These are phyloP conservation scores for Hypolimnas misippus DNA, from an alignment of 2,888 invertebrate genomes.

Conservation along the genomic window DNA sequence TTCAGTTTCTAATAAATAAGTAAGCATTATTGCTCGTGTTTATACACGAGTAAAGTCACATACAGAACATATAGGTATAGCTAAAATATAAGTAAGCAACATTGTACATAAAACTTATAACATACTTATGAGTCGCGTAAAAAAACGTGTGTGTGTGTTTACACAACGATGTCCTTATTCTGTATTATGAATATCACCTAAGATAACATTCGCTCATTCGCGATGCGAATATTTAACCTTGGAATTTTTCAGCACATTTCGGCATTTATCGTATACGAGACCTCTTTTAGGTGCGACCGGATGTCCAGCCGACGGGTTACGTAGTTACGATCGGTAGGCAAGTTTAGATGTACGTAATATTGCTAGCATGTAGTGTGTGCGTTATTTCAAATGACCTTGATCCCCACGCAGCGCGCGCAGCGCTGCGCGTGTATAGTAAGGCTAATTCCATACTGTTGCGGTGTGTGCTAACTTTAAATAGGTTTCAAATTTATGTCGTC, in stretches of 20 bases:
- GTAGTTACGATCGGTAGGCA: conserved; percentile 55
- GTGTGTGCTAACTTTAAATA: conserved; percentile 20
- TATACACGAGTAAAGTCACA: too few species aligned
- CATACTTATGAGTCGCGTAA: not conserved
- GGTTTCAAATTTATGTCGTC: conserved; percentile 12
- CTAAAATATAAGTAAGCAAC: too few species aligned
- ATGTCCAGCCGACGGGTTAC: conserved; percentile 57
- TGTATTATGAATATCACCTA: conserved; percentile 7
- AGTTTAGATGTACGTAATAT: conserved; percentile 56
- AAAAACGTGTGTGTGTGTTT: not conserved
- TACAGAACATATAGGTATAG: too few species aligned
- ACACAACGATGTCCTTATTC: not conserved
- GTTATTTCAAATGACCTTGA: conserved; percentile 75
- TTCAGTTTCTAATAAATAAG: too few species aligned
- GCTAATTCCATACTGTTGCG: conserved; percentile 56
- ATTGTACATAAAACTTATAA: not conserved
- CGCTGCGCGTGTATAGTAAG: conserved; percentile 73
- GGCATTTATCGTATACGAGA: conserved; percentile 29
- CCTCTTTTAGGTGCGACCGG: conserved; percentile 61
- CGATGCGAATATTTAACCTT: conserved; percentile 14
- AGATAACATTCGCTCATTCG: conserved; percentile 2
- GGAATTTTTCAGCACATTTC: conserved; percentile 29
- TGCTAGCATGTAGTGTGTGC: conserved; percentile 45
- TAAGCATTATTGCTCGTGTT: too few species aligned
- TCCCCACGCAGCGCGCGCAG: conserved; percentile 73